Evolutionary conservation across 2,888 invertebrate species (phyloP).

Genomic region (Agapetus fuscipes): DNA sequence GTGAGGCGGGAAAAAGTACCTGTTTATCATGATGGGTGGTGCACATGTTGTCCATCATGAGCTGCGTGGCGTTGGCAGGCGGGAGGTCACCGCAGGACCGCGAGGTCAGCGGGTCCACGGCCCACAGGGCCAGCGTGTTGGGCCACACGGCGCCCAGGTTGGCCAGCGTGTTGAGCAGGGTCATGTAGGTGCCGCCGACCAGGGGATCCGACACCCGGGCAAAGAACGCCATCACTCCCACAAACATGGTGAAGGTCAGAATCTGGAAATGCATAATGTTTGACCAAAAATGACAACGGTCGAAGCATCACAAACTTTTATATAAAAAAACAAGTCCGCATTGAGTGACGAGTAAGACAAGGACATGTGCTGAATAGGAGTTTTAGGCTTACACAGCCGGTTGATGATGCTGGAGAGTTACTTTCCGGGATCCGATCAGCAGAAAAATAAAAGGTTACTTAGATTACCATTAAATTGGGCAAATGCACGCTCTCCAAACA

Average conservation of each 20-base stretch:
- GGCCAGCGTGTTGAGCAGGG: constrained; percentile 87
- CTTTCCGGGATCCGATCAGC: no score
- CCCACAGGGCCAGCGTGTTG: constrained; percentile 79
- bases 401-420: no score
- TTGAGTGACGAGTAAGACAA: no score
- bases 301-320: no score
- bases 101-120: constrained; percentile 82
- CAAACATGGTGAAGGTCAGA: constrained; percentile 93
- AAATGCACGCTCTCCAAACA: no score
- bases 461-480: no score
- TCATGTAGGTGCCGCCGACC: constrained; percentile 99
- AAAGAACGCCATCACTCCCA: constrained; percentile 95
- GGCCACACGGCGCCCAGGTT: constrained; percentile 99
- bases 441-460: no score
- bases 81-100: constrained; percentile 50
- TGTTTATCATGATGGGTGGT: constrained; percentile 51
- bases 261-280: constrained; percentile 60
- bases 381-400: no score
- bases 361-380: no score
- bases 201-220: constrained; percentile 94
- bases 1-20: no score
- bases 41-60: constrained; percentile 51
- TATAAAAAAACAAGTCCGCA: no score
- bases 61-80: constrained; percentile 27
- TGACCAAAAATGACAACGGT: no score